These are phyloP conservation scores for Limnephilus marmoratus DNA, from an alignment of 2,888 invertebrate genomes.

Conservation along the genomic window DNA sequence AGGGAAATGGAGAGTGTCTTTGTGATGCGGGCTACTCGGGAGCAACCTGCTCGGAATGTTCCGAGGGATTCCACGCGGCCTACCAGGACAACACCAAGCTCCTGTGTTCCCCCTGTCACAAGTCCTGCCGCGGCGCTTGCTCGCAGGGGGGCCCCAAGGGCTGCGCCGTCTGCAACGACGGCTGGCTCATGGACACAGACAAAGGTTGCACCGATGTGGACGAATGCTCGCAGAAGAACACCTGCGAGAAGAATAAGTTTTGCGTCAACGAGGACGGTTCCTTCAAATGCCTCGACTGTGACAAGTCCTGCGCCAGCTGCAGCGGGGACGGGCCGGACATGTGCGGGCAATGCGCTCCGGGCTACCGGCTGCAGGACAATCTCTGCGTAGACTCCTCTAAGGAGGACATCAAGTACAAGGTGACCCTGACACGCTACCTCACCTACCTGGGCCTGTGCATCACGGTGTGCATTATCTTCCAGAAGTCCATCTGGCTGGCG, in stretches of 20 bases:
- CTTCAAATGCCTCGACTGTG: conserved; percentile 88
- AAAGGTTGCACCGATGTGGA: conserved; percentile 91
- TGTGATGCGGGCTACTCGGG: conserved; percentile 92
- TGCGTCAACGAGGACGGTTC: conserved; percentile 94
- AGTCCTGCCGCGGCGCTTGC: conserved; percentile 87
- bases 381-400: conserved; percentile 84
- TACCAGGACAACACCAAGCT: conserved; percentile 86
- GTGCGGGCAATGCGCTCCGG: conserved; percentile 88
- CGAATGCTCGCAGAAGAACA: conserved; percentile 83
- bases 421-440: conserved; percentile 78
- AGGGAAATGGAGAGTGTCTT: conserved; percentile 93
- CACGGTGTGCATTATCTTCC: conserved; percentile 91
- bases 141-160: conserved; percentile 84
- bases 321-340: conserved; percentile 94
- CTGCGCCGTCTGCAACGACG: conserved; percentile 79
- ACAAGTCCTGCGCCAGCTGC: conserved; percentile 90
- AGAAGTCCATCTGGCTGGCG: conserved; percentile 86
- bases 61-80: conserved; percentile 83
- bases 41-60: conserved; percentile 87
- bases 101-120: conserved; percentile 87
- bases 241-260: conserved; percentile 84
- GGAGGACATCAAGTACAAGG: conserved; percentile 67
- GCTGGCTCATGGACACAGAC: conserved; percentile 85
- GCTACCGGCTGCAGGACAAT: conserved; percentile 84
- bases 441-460: conserved; percentile 91